These are phyloP conservation scores for Crenuchus spilurus DNA, from an alignment of 2,797 vertebrate species.

Conservation along the genomic window DNA sequence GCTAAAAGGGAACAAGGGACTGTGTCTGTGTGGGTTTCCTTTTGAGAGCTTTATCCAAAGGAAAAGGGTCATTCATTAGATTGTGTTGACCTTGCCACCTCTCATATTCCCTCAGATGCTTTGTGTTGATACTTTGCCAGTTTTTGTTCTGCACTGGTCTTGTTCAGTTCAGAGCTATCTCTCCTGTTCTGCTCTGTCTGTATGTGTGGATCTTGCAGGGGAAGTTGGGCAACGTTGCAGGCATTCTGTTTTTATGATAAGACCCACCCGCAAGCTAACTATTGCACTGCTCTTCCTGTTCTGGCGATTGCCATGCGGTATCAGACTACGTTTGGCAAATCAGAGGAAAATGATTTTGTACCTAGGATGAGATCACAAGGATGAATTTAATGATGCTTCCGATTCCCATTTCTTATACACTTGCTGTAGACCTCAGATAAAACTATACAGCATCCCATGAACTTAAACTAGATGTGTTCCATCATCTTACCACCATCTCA, in stretches of 20 bases:
- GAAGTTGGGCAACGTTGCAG: conserved; percentile 70
- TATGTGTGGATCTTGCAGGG: conserved; percentile 54
- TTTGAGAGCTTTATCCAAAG: conserved; percentile 65
- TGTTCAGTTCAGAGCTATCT: conserved; percentile 50
- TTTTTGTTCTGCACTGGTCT: conserved; percentile 18
- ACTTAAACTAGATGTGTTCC: too few relatives aligned
- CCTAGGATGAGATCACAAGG: conserved; percentile 1
- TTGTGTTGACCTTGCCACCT: conserved; percentile 5
- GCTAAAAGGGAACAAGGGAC: conserved; percentile 63
- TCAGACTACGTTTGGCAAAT: conserved; percentile 61
- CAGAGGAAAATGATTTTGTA: conserved; percentile 57
- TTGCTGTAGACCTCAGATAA: neutral
- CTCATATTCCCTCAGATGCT: neutral
- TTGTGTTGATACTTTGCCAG: conserved; percentile 8
- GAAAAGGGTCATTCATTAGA: conserved; percentile 17
- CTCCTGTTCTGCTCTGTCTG: conserved; percentile 51
- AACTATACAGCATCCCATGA: neutral
- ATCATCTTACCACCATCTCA: too few relatives aligned
- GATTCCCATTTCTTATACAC: neutral
- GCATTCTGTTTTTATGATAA: conserved; percentile 66
- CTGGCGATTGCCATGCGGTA: conserved; percentile 53
- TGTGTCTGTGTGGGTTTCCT: conserved; percentile 62
- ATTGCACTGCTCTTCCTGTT: conserved; percentile 67
- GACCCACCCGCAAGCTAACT: conserved; percentile 54
- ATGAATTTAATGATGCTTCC: neutral